Conservation (phyloP, 2,113 vertebrate genomes). For the Thryonomys swinderianus region DNA sequence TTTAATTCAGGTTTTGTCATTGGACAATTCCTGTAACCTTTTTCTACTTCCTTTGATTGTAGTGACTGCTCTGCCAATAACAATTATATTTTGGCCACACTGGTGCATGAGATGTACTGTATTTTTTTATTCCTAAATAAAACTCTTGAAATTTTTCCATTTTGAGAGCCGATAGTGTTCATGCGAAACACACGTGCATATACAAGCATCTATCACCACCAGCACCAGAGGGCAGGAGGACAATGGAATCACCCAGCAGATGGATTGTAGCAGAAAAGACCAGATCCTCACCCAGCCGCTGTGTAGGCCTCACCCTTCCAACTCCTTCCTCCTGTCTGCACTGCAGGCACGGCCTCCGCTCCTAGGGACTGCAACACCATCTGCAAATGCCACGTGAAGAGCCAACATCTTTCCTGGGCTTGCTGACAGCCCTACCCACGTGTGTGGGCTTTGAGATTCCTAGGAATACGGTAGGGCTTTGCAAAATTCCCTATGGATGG, state of each 20-base stretch:
- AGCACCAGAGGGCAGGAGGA: background rate
- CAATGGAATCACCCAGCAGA: background rate
- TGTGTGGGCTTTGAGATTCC: background rate
- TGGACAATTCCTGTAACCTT: conserved; percentile 44
- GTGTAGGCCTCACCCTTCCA: background rate
- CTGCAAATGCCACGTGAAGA: background rate
- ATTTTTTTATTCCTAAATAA: conserved; percentile 84
- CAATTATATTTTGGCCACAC: conserved; percentile 57
- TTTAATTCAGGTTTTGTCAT: conserved; percentile 65
- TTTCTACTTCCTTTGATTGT: conserved; percentile 44
- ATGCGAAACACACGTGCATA: background rate
- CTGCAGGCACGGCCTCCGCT: background rate
- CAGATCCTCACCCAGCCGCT: background rate
- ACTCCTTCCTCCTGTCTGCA: background rate
- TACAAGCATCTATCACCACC: background rate
- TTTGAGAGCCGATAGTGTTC: background rate
- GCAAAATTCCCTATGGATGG: background rate
- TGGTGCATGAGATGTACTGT: conserved; percentile 83
- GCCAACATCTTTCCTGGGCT: background rate
- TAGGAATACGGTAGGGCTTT: background rate
- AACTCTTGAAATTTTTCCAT: conserved; percentile 62
- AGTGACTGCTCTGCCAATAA: conserved; percentile 34
- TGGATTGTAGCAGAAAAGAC: background rate
- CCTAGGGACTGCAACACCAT: too few relatives aligned
- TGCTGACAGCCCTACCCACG: background rate